Conservation (phyloP, 2,113 vertebrate species). For the Phyllostomus hastatus region DNA sequence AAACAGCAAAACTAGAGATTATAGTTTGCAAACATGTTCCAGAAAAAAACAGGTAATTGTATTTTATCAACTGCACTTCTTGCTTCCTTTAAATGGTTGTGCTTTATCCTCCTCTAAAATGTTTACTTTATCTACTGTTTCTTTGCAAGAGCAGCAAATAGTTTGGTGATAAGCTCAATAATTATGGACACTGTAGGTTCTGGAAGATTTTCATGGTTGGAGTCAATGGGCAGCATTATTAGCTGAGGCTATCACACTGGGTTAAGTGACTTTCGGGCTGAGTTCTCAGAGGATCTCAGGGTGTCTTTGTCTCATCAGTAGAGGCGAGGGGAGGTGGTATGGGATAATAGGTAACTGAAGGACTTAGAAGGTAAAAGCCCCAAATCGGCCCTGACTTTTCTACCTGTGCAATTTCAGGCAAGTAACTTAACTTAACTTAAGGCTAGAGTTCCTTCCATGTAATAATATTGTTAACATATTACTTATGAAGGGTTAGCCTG, state of each 20-base stretch:
- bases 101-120: slow-evolving; percentile 54
- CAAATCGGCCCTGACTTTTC: neutral
- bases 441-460: neutral
- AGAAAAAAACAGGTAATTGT: slow-evolving; percentile 53
- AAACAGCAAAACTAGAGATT: slow-evolving; percentile 47
- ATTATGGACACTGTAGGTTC: slow-evolving; percentile 35
- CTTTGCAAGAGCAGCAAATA: neutral
- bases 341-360: neutral
- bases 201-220: neutral
- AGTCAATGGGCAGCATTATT: neutral
- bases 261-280: slow-evolving; percentile 22
- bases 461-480: neutral
- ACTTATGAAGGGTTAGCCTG: neutral
- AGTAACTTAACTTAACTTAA: neutral
- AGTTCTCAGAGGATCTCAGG: neutral
- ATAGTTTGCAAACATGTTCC: slow-evolving; percentile 33
- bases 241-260: neutral
- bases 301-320: neutral
- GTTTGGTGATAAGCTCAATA: slow-evolving; percentile 44
- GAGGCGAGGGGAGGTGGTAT: neutral
- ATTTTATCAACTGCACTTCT: slow-evolving; percentile 57
- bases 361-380: neutral
- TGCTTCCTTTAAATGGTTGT: slow-evolving; percentile 36
- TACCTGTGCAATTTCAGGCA: neutral
- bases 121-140: slow-evolving; percentile 53